Percentiles rank a stretch among this genome's conserved stretches.
These are phyloP conservation scores for Chascanopsetta lugubris DNA, from an alignment of 2,113 vertebrate genomes.

Conservation along the genomic window DNA sequence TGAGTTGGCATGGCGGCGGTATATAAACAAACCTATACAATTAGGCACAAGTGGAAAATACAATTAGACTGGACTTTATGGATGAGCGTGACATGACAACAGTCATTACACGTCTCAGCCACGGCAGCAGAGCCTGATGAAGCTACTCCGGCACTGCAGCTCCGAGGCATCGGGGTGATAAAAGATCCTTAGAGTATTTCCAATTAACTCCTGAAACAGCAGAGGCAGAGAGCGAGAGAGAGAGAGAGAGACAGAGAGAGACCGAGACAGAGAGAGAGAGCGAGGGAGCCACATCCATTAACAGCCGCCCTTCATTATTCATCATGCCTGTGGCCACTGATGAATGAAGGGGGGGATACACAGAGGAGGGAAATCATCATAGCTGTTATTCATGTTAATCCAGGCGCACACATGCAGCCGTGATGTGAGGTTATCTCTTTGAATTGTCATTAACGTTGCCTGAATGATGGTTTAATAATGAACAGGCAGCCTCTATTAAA, in stretches of 20 bases:
- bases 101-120: slow-evolving; percentile 6
- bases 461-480: not conserved
- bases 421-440: not conserved
- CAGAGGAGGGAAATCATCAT: not conserved
- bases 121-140: slow-evolving; percentile 25
- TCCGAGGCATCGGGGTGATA: slow-evolving; percentile 54
- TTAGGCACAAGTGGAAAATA: not conserved
- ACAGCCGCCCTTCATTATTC: slow-evolving; percentile 42
- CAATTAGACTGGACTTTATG: not conserved
- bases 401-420: not conserved
- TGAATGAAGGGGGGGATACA: slow-evolving; percentile 1
- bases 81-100: not conserved
- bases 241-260: slow-evolving; percentile 46
- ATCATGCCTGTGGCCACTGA: slow-evolving; percentile 24
- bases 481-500: not conserved
- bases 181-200: slow-evolving; percentile 58
- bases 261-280: slow-evolving; percentile 44
- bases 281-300: slow-evolving; percentile 54
- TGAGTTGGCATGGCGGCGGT: too few relatives aligned
- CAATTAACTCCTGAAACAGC: slow-evolving; percentile 61
- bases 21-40: too few relatives aligned
- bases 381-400: slow-evolving; percentile 15
- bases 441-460: not conserved
- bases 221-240: slow-evolving; percentile 39
- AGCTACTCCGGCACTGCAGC: slow-evolving; percentile 37